Base-by-base conservation (phyloP, 2,888 invertebrate species). In the Diplolepis rosae region DNA sequence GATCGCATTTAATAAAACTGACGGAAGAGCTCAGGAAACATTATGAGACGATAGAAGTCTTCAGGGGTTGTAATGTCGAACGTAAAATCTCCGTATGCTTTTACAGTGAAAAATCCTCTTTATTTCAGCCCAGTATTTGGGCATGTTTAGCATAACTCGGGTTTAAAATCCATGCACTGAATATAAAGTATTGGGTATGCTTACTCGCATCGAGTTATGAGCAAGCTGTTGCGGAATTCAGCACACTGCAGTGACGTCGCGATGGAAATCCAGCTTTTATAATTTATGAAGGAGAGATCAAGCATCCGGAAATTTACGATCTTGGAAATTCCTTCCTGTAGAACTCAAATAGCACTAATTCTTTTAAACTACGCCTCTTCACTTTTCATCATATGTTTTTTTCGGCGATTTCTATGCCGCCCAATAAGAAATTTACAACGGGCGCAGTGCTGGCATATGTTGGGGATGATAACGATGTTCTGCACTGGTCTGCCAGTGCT, bases 171-270 rank as follows among this genome's bases (percentile, higher is more conserved):
- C 61, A 42, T 61, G 61, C 61, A 42, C 39, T 61, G 61, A 42
- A 61, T 61, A 27, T 42, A 61, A 61, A 61, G 61, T 39, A n/a
- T 61, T 1, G 39, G 39, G n/a, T 61, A 39, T 39, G 35, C 61
- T 61, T 61, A 61, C 39, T 42, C 39, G 35, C 61, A 6, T 24
- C 22, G 61, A 61, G 61, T 61, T 61, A 61, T 61, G 61, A 39
- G 61, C 61, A 61, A 61, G 61, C 61, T 61, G 61, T 61, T 61
- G 61, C 61, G 27, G 61, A 22, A 39, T 42, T 61, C 61, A 56
- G 56, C 56, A 56, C 35, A 13, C 35, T 56, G 56, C 56, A 22
- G 22, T 56, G 35, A 56, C 39, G 35, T 61, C 39, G 35, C 22
- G 39, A 27, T 61, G 61, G n/a, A 61, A 61, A 61, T 61, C 22